These are phyloP conservation scores for Hippocampus kuda DNA, from an alignment of 2,797 vertebrate species.

Conservation along the genomic window DNA sequence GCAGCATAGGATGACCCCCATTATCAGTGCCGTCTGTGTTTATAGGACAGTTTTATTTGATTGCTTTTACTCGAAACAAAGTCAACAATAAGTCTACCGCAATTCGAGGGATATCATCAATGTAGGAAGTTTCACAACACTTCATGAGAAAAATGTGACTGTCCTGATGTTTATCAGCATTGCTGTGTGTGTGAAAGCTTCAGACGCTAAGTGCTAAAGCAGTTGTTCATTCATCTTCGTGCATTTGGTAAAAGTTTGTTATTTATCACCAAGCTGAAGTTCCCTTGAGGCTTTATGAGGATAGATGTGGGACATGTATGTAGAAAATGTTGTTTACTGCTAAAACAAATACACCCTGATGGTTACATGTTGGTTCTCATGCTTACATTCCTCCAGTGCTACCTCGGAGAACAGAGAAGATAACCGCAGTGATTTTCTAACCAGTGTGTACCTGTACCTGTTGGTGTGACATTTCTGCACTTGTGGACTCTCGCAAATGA, in stretches of 20 bases:
- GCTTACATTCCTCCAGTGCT: constrained; percentile 23
- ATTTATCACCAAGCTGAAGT: neutral
- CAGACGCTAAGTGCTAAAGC: neutral
- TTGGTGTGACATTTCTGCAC: constrained; percentile 10
- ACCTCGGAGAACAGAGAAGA: constrained; percentile 13
- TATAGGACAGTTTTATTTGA: neutral
- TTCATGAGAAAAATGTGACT: neutral
- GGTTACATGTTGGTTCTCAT: constrained; percentile 25
- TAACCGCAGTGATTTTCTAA: neutral
- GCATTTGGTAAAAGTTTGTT: constrained; percentile 9
- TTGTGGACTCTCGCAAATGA: neutral
- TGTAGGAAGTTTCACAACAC: constrained; percentile 9
- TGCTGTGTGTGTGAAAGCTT: neutral
- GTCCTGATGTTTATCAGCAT: constrained; percentile 24
- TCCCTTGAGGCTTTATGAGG: neutral
- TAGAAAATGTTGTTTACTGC: constrained; percentile 40
- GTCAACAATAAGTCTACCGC: neutral
- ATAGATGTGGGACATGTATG: neutral
- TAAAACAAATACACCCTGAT: constrained; percentile 41
- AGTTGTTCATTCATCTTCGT: neutral
- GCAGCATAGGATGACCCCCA: neutral
- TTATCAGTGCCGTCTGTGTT: neutral
- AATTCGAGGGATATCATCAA: neutral
- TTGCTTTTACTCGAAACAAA: neutral
- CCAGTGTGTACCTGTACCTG: constrained; percentile 12